Conservation (phyloP, 2,888 invertebrate genomes). For the Itoplectis maculator region DNA sequence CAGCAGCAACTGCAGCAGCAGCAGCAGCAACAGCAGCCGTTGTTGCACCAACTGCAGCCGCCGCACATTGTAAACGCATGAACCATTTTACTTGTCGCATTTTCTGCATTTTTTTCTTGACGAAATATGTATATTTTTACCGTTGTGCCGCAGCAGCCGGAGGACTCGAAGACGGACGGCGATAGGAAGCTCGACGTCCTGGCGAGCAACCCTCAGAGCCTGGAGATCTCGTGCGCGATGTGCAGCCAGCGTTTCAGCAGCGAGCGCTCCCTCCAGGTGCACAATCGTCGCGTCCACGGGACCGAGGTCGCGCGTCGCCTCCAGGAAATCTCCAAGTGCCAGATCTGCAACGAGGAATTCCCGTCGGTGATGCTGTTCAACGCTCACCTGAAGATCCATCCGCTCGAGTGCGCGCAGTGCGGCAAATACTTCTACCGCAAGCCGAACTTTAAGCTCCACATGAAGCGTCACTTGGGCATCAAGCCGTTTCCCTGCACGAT, state of each 20-base stretch:
- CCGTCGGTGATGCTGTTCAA: slow-evolving; percentile 89
- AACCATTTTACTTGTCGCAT: too few relatives aligned
- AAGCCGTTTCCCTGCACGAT: slow-evolving; percentile 91
- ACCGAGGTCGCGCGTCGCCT: slow-evolving; percentile 80
- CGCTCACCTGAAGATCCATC: slow-evolving; percentile 91
- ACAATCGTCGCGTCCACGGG: slow-evolving; percentile 81
- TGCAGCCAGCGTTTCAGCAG: slow-evolving; percentile 81
- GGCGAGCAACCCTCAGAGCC: slow-evolving; percentile 73
- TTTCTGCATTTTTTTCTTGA: too few relatives aligned
- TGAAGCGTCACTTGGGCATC: slow-evolving; percentile 92
- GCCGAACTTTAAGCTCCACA: slow-evolving; percentile 91
- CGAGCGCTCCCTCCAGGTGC: slow-evolving; percentile 81
- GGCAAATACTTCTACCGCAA: slow-evolving; percentile 91
- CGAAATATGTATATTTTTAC: too few relatives aligned
- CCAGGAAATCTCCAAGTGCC: slow-evolving; percentile 85
- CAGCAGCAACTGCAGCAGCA: slow-evolving; percentile 81
- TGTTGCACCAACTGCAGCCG: slow-evolving; percentile 81
- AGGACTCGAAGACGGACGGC: slow-evolving; percentile 75
- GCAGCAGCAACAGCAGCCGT: slow-evolving; percentile 75
- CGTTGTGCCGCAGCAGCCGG: slow-evolving; percentile 73
- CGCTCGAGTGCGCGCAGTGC: slow-evolving; percentile 93
- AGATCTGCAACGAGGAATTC: slow-evolving; percentile 89
- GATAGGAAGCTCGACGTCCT: slow-evolving; percentile 78
- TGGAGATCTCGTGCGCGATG: slow-evolving; percentile 80
- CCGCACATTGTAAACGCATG: slow-evolving; percentile 53